Conservation (phyloP, 64 coral and sea anemone genomes). For the Dendronephthya gigantea region DNA sequence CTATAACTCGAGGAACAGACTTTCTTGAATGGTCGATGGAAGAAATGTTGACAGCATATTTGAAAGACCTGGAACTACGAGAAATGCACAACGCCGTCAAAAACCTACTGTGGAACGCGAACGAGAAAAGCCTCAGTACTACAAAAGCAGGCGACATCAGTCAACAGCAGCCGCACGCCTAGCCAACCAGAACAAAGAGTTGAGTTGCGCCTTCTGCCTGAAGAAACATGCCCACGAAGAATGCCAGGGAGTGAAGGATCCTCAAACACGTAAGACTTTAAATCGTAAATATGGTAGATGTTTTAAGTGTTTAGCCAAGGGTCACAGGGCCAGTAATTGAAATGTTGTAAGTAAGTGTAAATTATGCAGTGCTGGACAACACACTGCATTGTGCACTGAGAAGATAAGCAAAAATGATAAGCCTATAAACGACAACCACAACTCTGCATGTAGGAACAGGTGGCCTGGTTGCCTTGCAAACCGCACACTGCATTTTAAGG, state of each 20-base stretch:
- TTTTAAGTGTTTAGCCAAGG: not conserved
- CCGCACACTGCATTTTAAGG: too few species aligned
- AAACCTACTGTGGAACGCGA: not conserved
- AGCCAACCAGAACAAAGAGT: not conserved
- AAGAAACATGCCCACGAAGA: too few species aligned
- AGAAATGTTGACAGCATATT: conserved; percentile 18
- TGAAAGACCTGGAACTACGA: conserved; percentile 24
- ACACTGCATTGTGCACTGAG: too few species aligned
- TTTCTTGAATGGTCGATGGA: conserved; percentile 25
- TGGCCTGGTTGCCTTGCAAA: too few species aligned
- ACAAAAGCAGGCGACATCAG: not conserved
- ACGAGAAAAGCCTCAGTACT: not conserved
- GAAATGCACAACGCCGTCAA: conserved; percentile 28
- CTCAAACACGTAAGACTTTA: not conserved
- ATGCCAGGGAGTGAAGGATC: not conserved
- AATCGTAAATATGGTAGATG: not conserved
- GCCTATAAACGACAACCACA: too few species aligned
- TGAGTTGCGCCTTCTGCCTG: not conserved
- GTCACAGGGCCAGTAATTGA: not conserved
- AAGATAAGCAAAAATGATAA: too few species aligned
- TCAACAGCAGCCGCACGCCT: not conserved
- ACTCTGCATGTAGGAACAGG: too few species aligned
- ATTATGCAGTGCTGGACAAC: too few species aligned
- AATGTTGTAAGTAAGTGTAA: too few species aligned
- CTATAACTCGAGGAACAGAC: conserved; percentile 29